These are phyloP conservation scores for Muraenolepis orangiensis DNA, from an alignment of 2,797 vertebrate genomes.

Conservation along the genomic window DNA sequence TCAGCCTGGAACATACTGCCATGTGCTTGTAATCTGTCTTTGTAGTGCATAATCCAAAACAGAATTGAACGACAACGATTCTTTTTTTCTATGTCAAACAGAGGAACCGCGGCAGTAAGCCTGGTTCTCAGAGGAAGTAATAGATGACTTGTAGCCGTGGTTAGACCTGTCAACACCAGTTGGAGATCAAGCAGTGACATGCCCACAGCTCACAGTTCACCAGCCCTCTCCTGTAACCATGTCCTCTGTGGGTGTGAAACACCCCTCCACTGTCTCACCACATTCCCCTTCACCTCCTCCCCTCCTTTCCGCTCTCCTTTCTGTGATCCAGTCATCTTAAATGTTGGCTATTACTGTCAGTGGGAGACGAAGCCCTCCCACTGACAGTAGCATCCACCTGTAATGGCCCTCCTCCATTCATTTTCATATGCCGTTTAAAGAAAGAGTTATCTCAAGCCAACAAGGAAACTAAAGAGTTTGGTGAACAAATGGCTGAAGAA, in stretches of 20 bases:
- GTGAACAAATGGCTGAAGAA: background rate
- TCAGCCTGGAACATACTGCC: constrained; percentile 47
- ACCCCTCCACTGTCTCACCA: constrained; percentile 32
- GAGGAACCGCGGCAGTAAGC: background rate
- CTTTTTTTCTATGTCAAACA: too few relatives aligned
- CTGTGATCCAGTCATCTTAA: background rate
- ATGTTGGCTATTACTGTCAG: background rate
- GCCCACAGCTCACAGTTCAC: constrained; percentile 28
- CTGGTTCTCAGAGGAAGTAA: background rate
- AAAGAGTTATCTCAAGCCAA: too few relatives aligned
- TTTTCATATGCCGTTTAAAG: too few relatives aligned
- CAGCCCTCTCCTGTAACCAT: constrained; percentile 18
- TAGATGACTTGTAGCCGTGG: background rate
- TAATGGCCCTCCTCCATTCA: too few relatives aligned
- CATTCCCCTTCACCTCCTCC: constrained; percentile 10
- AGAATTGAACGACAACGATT: too few relatives aligned
- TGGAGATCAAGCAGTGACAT: constrained; percentile 27
- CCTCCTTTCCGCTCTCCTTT: background rate
- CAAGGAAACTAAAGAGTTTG: too few relatives aligned
- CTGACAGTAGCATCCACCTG: too few relatives aligned
- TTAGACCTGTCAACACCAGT: constrained; percentile 5
- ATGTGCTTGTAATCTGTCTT: background rate
- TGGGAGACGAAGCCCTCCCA: too few relatives aligned
- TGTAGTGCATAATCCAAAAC: background rate
- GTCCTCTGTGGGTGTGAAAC: constrained; percentile 38